These are phyloP conservation scores for Palythoa grandiflora DNA, from an alignment of 92 coral and sea anemone species.

Conservation along the genomic window DNA sequence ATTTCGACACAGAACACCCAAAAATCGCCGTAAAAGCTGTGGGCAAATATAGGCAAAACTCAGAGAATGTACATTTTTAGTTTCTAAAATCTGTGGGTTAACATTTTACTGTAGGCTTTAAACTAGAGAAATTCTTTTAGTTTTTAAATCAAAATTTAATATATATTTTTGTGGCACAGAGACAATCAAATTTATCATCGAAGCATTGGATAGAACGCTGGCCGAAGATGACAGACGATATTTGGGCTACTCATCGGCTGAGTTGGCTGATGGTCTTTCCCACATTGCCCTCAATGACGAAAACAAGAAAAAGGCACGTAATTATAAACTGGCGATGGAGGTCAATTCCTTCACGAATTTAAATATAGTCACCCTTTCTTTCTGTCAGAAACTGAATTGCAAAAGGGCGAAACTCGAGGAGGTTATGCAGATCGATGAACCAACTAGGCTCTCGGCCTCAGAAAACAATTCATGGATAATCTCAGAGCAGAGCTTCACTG, in stretches of 20 bases:
- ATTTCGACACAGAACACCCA: too few species aligned
- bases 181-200: slow-evolving; percentile 73
- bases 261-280: slow-evolving; percentile 80
- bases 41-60: too few species aligned
- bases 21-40: too few species aligned
- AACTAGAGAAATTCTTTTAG: background rate
- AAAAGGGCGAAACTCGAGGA: too few species aligned
- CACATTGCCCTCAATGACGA: slow-evolving; percentile 82
- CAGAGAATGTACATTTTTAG: too few species aligned
- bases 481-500: too few species aligned
- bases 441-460: too few species aligned
- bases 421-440: too few species aligned
- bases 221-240: slow-evolving; percentile 29
- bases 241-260: slow-evolving; percentile 68
- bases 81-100: background rate
- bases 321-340: background rate
- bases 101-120: background rate
- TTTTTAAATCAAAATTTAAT: background rate
- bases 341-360: too few species aligned
- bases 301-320: slow-evolving; percentile 80
- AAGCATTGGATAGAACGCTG: slow-evolving; percentile 50
- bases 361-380: too few species aligned
- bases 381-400: too few species aligned
- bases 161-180: slow-evolving; percentile 33
- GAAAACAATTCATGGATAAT: too few species aligned